Evolutionary conservation across 2,888 invertebrate species (phyloP).

Genomic region (Epinotia brunnichana): DNA sequence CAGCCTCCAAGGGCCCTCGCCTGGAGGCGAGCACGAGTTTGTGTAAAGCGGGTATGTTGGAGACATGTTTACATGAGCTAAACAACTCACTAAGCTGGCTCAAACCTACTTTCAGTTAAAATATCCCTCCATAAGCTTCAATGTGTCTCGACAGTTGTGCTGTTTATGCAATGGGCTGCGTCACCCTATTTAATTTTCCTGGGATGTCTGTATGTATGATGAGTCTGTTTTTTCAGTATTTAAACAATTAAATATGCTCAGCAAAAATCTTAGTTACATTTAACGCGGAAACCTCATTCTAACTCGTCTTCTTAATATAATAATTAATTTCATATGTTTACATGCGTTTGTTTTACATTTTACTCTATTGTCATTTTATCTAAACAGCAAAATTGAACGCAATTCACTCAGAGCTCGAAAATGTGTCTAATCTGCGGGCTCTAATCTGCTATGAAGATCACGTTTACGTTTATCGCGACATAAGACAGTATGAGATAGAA

Average conservation of each 20-base stretch:
- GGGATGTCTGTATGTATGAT: background rate
- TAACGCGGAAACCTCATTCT: background rate
- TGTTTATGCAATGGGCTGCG: background rate
- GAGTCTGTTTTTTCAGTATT: background rate
- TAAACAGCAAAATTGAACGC: background rate
- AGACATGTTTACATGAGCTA: background rate
- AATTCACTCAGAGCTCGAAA: background rate
- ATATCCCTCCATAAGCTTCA: background rate
- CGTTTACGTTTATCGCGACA: background rate
- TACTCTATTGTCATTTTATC: background rate
- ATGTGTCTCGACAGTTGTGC: background rate
- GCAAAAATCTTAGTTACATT: background rate
- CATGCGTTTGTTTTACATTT: too few species aligned
- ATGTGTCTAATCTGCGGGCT: background rate
- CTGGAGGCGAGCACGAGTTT: background rate
- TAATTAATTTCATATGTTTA: too few species aligned
- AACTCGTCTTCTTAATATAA: too few species aligned
- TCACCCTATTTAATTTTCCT: background rate
- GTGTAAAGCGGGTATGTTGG: background rate
- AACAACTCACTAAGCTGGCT: background rate
- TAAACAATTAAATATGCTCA: background rate
- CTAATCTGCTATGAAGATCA: background rate
- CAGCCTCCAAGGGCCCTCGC: background rate
- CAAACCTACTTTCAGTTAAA: background rate
- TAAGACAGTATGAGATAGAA: background rate